Conservation (phyloP, 2,113 vertebrate species). For the Pagrus major region DNA sequence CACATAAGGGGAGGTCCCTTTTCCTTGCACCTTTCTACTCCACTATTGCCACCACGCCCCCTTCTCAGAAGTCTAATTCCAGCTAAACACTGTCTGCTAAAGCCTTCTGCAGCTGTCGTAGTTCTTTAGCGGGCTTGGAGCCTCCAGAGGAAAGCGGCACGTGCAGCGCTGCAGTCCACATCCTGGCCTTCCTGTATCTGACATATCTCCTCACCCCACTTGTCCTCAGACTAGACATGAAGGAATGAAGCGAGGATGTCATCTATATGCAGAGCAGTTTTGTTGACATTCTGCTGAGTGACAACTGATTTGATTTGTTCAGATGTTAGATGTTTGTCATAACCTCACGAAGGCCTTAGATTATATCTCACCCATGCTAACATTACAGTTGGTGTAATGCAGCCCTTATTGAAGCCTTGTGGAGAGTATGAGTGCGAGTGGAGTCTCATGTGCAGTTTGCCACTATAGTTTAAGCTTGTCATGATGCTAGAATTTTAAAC, state of each 20-base stretch:
- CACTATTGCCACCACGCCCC: neutral
- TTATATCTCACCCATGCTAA: neutral
- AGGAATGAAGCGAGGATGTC: constrained; percentile 6
- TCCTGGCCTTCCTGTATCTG: constrained; percentile 3
- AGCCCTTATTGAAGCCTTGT: neutral
- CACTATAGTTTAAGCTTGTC: neutral
- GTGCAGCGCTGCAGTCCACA: constrained; percentile 23
- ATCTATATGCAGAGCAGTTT: neutral
- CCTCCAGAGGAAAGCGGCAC: constrained; percentile 29
- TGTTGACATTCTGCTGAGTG: neutral
- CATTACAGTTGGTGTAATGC: neutral
- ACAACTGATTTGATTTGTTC: neutral
- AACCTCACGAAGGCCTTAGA: neutral
- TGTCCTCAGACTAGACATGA: constrained; percentile 4
- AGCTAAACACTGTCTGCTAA: constrained; percentile 29
- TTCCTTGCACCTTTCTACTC: neutral
- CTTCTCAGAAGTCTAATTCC: constrained; percentile 76
- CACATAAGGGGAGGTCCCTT: neutral
- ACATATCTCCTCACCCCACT: neutral
- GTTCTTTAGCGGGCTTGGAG: constrained; percentile 46
- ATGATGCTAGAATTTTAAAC: too few species aligned
- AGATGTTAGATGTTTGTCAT: neutral
- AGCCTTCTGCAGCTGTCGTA: constrained; percentile 68
- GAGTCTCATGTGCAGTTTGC: neutral
- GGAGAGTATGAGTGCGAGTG: neutral